phyloP scores from a whole-genome alignment of 53 echinoderm and acorn worm species.

The Mesocentrotus franciscanus region DNA sequence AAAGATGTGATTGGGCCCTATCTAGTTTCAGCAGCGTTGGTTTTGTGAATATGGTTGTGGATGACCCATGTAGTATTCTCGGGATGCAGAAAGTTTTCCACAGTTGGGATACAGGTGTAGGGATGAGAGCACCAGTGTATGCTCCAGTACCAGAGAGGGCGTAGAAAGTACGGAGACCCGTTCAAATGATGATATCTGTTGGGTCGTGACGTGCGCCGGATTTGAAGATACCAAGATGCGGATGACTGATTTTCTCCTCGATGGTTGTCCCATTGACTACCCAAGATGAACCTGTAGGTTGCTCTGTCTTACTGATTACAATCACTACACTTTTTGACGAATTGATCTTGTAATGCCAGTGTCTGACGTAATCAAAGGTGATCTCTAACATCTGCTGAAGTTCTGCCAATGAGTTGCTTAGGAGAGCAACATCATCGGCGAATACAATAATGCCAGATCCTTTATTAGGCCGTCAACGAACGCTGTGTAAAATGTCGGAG shows the following conservation, averaged over 20 bases:
- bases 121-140: not conserved
- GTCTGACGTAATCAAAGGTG: too few relatives aligned
- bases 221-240: too few relatives aligned
- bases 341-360: too few relatives aligned
- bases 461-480: conserved; percentile 5
- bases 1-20: too few relatives aligned
- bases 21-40: too few relatives aligned
- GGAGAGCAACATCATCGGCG: not conserved
- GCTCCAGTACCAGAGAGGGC: conserved; percentile 11
- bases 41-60: not conserved
- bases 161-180: not conserved
- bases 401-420: not conserved
- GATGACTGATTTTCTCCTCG: too few relatives aligned
- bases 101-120: not conserved
- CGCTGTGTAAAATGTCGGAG: not conserved
- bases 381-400: conserved; percentile 17
- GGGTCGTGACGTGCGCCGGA: not conserved
- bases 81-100: conserved; percentile 16
- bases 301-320: too few relatives aligned
- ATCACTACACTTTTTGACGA: too few relatives aligned
- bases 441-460: not conserved
- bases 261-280: too few relatives aligned
- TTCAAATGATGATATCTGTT: not conserved
- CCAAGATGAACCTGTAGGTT: too few relatives aligned
- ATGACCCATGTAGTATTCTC: not conserved